Evolutionary conservation across 2,113 vertebrate genomes (phyloP).

Genomic region (Siniperca chuatsi): DNA sequence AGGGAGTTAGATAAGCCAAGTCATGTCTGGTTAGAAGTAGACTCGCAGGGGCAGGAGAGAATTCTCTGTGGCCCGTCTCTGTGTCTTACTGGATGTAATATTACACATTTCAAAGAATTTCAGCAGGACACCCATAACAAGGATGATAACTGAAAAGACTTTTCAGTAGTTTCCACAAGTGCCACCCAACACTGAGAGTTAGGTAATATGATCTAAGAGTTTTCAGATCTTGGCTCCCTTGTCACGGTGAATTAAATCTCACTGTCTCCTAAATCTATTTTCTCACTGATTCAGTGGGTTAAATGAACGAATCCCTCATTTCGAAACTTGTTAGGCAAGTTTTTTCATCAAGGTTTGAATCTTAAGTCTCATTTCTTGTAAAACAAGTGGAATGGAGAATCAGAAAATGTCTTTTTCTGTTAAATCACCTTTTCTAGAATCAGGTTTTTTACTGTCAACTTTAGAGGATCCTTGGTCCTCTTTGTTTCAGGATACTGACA

Average conservation of each 20-base stretch:
- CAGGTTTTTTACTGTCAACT: background rate
- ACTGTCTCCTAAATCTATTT: constrained; percentile 24
- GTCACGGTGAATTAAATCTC: constrained; percentile 33
- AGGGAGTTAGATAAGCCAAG: constrained; percentile 31
- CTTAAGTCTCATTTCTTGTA: background rate
- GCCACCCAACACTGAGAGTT: constrained; percentile 31
- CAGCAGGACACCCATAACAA: constrained; percentile 26
- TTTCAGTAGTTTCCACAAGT: constrained; percentile 31
- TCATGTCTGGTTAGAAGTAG: constrained; percentile 18
- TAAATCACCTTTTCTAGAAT: background rate
- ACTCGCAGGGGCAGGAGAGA: background rate
- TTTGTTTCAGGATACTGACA: constrained; percentile 1
- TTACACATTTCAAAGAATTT: constrained; percentile 39
- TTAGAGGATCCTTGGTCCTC: background rate
- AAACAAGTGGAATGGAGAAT: background rate
- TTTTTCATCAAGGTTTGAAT: constrained; percentile 2
- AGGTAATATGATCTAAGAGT: constrained; percentile 34
- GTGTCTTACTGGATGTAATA: constrained; percentile 27
- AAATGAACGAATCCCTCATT: constrained; percentile 10
- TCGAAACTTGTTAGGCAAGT: background rate
- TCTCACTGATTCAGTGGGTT: constrained; percentile 12
- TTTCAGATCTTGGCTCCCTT: constrained; percentile 43
- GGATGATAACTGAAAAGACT: constrained; percentile 49
- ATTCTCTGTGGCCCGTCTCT: constrained; percentile 5
- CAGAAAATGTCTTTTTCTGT: background rate